phyloP scores from a whole-genome alignment of 2,888 invertebrate species.

The Caenorhabditis sp. region DNA sequence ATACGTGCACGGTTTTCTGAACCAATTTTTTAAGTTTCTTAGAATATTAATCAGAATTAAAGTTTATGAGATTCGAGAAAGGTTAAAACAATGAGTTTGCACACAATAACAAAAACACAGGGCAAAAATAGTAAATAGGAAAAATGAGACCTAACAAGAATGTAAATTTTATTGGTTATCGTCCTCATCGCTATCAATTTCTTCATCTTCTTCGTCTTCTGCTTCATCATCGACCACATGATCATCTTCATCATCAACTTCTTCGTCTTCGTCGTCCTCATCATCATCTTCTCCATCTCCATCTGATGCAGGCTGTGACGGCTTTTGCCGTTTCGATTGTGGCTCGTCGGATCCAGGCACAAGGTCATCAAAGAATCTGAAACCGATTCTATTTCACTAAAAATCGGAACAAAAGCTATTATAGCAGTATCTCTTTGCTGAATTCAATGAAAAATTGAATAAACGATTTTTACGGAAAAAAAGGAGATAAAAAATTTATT shows the following conservation, averaged over 20 bases:
- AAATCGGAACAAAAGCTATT: no score
- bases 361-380: conserved; percentile 47
- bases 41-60: no score
- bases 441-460: no score
- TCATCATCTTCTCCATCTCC: conserved; percentile 17
- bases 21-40: no score
- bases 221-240: conserved; percentile 19
- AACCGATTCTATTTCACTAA: no score
- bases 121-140: no score
- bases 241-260: conserved; percentile 15
- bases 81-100: not conserved
- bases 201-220: conserved; percentile 16
- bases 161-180: conserved; percentile 1
- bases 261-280: conserved; percentile 10
- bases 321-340: not conserved
- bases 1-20: no score
- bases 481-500: no score
- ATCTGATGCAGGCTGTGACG: conserved; percentile 14
- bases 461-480: no score
- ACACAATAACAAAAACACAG: conserved; percentile 3
- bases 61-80: not conserved
- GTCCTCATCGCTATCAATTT: conserved; percentile 14
- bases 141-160: conserved; percentile 9
- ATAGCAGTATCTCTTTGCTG: not conserved
- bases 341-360: not conserved